phyloP scores from a whole-genome alignment of 2,888 invertebrate genomes.

The Pheosia tremula region DNA sequence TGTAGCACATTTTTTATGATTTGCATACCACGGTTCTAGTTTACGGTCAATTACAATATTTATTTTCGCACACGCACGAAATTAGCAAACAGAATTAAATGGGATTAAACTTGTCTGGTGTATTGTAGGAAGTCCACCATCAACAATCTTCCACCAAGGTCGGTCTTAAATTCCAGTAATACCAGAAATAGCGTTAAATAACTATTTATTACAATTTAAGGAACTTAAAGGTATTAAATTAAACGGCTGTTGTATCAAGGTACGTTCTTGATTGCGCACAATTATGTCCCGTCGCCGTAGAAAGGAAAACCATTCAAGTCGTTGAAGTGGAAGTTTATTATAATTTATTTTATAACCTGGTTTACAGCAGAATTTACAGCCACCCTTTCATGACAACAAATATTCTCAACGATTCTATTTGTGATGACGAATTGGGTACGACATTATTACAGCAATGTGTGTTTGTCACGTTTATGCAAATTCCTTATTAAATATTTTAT shows the following conservation, averaged over 20 bases:
- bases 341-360: slow-evolving; percentile 33
- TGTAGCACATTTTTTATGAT: neutral
- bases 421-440: slow-evolving; percentile 21
- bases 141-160: neutral
- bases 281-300: slow-evolving; percentile 25
- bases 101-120: too few species aligned
- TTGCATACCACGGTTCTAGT: neutral
- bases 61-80: neutral
- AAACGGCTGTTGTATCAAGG: slow-evolving; percentile 28
- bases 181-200: neutral
- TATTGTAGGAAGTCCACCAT: neutral
- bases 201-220: slow-evolving; percentile 1
- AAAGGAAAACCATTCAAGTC: slow-evolving; percentile 37
- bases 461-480: slow-evolving; percentile 8
- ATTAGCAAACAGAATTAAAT: neutral
- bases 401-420: slow-evolving; percentile 18
- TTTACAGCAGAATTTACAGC: slow-evolving; percentile 25
- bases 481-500: neutral
- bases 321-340: slow-evolving; percentile 27
- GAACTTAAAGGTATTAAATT: neutral
- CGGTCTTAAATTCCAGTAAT: neutral
- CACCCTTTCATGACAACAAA: slow-evolving; percentile 27
- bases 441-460: slow-evolving; percentile 11
- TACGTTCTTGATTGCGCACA: slow-evolving; percentile 25
- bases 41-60: neutral